Evolutionary conservation across 2,888 invertebrate genomes (phyloP).

Genomic region (Drosophila tripunctata): DNA sequence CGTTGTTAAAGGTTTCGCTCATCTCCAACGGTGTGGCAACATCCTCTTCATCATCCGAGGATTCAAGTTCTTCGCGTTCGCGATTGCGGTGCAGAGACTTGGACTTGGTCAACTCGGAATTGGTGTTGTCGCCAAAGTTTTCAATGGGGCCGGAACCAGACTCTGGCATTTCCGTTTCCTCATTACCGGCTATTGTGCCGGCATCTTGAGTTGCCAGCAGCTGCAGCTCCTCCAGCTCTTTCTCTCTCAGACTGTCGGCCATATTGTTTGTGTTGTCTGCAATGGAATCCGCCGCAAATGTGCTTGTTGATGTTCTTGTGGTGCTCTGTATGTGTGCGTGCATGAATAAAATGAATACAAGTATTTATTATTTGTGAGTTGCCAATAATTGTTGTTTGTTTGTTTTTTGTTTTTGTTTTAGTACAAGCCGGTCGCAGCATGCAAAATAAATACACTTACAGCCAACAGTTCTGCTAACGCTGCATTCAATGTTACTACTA

Average conservation of each 20-base stretch:
- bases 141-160: constrained; percentile 53
- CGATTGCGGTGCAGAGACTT: constrained; percentile 40
- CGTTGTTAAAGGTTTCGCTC: constrained; percentile 77
- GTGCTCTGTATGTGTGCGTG: constrained; percentile 54
- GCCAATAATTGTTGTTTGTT: no score
- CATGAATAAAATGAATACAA: constrained; percentile 65
- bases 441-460: constrained; percentile 54
- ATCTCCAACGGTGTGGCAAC: constrained; percentile 54
- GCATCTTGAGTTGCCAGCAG: constrained; percentile 50
- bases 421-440: constrained; percentile 42
- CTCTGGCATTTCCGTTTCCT: constrained; percentile 69
- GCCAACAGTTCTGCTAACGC: neutral
- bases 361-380: constrained; percentile 50
- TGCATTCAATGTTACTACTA: constrained; percentile 25
- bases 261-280: constrained; percentile 69
- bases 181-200: constrained; percentile 73
- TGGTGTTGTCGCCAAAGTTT: constrained; percentile 43
- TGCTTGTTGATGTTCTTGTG: constrained; percentile 24
- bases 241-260: constrained; percentile 41
- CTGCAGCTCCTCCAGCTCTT: constrained; percentile 24
- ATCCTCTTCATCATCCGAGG: constrained; percentile 78
- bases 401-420: constrained; percentile 23
- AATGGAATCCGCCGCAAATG: constrained; percentile 62
- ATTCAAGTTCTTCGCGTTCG: constrained; percentile 79
- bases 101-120: constrained; percentile 24